Evolutionary conservation across 1,140 invertebrate species (phyloP).

Genomic region (Ectropis grisescens): DNA sequence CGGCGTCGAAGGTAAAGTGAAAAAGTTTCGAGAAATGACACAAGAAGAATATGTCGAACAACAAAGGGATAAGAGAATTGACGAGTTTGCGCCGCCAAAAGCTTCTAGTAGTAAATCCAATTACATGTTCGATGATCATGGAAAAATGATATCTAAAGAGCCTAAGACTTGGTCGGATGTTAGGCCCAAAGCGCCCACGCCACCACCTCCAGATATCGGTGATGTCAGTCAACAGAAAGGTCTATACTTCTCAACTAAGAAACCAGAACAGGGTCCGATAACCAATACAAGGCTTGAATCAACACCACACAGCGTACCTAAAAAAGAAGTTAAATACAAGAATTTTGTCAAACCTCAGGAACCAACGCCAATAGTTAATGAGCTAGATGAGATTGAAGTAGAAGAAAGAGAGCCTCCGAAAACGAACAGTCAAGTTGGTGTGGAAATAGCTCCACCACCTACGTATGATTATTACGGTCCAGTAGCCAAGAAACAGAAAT

Average conservation of each 20-base stretch:
- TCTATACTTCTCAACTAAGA: slow-evolving; percentile 46
- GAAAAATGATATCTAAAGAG: slow-evolving; percentile 20
- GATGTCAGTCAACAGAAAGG: slow-evolving; percentile 34
- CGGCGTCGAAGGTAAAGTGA: slow-evolving; percentile 49
- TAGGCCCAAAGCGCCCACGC: slow-evolving; percentile 24
- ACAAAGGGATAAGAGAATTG: slow-evolving; percentile 74
- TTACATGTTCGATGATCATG: slow-evolving; percentile 40
- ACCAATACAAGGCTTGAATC: too few species aligned
- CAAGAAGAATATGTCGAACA: slow-evolving; percentile 87
- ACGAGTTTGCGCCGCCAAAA: slow-evolving; percentile 77
- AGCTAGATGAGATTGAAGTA: slow-evolving; percentile 36
- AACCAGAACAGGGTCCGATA: slow-evolving; percentile 2
- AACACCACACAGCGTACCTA: not conserved
- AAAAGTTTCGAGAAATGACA: slow-evolving; percentile 74
- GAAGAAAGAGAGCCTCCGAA: slow-evolving; percentile 16
- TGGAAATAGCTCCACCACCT: slow-evolving; percentile 75
- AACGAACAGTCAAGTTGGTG: slow-evolving; percentile 35
- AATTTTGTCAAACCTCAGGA: slow-evolving; percentile 46
- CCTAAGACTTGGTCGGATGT: slow-evolving; percentile 54
- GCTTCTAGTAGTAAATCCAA: slow-evolving; percentile 28
- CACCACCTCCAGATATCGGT: slow-evolving; percentile 37
- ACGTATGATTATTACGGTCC: slow-evolving; percentile 76
- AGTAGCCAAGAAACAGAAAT: slow-evolving; percentile 41
- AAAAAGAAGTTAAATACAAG: slow-evolving; percentile 30
- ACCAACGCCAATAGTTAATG: slow-evolving; percentile 62